Conservation (phyloP, 2,888 invertebrate genomes). For the Alentia gelatinosa region DNA sequence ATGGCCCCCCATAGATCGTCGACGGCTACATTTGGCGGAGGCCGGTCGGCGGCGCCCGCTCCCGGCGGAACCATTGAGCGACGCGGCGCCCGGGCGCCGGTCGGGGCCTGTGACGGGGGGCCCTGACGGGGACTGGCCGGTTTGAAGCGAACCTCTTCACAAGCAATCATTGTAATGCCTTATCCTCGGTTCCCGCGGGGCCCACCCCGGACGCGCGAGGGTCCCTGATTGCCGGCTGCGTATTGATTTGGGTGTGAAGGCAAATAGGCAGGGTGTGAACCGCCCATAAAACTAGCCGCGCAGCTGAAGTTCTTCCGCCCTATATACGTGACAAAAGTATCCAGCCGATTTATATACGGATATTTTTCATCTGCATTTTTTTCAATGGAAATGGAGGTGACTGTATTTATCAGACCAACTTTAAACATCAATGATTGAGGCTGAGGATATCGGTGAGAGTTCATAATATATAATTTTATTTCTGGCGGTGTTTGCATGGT, state of each 20-base stretch:
- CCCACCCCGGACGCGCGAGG: background rate
- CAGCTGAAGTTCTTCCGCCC: background rate
- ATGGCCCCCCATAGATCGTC: background rate
- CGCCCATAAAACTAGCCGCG: background rate
- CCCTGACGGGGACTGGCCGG: constrained; percentile 18
- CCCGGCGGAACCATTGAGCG: constrained; percentile 20
- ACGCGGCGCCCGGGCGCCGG: background rate
- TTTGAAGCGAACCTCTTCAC: constrained; percentile 39
- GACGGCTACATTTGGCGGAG: background rate
- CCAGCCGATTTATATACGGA: too few relatives aligned
- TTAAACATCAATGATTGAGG: too few relatives aligned
- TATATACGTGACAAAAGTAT: too few relatives aligned
- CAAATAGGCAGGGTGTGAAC: background rate
- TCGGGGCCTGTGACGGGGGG: too few relatives aligned
- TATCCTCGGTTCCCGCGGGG: background rate
- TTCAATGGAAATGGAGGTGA: too few relatives aligned
- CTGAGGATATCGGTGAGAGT: too few relatives aligned
- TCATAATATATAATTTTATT: too few relatives aligned
- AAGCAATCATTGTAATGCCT: constrained; percentile 34
- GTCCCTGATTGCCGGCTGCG: background rate
- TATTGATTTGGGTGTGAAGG: background rate
- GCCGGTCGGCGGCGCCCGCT: background rate
- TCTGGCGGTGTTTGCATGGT: too few relatives aligned
- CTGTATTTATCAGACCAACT: too few relatives aligned
- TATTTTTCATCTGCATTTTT: too few relatives aligned